phyloP scores from a whole-genome alignment of 2,113 vertebrate genomes.

The Calyptomena viridis region DNA sequence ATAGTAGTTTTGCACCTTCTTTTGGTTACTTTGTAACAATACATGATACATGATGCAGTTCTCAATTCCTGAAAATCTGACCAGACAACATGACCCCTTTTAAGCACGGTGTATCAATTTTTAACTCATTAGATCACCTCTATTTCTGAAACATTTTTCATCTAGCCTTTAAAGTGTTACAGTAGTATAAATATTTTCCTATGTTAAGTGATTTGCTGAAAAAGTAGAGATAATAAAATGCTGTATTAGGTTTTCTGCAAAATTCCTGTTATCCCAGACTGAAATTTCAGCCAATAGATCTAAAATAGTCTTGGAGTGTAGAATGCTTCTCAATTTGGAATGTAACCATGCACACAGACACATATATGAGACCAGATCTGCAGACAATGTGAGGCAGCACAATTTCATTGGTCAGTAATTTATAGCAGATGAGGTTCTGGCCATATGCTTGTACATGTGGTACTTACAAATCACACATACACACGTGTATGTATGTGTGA shows the following conservation, averaged over 20 bases:
- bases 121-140: background rate
- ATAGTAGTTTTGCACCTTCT: background rate
- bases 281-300: background rate
- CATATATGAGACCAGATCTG: background rate
- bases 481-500: background rate
- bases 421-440: background rate
- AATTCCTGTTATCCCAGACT: background rate
- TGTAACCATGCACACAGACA: background rate
- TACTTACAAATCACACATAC: background rate
- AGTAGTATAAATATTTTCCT: background rate
- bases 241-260: background rate
- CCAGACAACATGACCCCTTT: background rate
- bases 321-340: background rate
- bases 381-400: background rate
- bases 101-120: background rate
- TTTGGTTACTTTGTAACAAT: background rate
- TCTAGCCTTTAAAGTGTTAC: background rate
- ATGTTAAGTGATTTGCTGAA: background rate
- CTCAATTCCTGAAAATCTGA: background rate
- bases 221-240: background rate
- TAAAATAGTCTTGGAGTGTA: background rate
- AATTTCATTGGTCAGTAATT: background rate
- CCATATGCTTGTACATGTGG: background rate
- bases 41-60: background rate
- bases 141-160: background rate